phyloP scores from a whole-genome alignment of 2,888 invertebrate genomes.

The Phoenoteleia sp. region DNA sequence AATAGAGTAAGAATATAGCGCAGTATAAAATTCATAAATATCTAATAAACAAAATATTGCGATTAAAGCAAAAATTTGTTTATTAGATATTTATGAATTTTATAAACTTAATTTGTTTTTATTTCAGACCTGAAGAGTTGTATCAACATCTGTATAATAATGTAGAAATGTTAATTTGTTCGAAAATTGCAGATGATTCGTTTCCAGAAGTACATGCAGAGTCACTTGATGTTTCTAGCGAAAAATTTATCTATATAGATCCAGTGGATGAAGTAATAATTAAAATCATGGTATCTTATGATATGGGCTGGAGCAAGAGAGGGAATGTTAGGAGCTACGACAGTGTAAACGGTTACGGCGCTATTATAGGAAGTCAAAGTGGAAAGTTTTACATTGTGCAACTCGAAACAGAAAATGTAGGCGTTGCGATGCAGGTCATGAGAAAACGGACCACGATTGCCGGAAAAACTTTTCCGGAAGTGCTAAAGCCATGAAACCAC shows the following conservation, averaged over 20 bases:
- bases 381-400: constrained; percentile 75
- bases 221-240: no score
- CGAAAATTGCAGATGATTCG: no score
- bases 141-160: constrained; percentile 28
- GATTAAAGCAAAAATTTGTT: no score
- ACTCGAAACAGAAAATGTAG: constrained; percentile 75
- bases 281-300: constrained; percentile 76
- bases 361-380: constrained; percentile 75
- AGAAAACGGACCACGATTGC: constrained; percentile 76
- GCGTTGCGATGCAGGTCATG: constrained; percentile 69
- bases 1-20: no score
- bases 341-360: constrained; percentile 74
- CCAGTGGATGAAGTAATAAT: no score
- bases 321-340: constrained; percentile 73
- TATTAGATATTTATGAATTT: no score
- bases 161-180: not conserved
- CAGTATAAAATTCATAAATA: no score
- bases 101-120: no score
- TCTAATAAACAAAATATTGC: no score
- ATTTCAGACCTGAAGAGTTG: constrained; percentile 39
- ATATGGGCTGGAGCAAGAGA: constrained; percentile 77
- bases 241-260: not conserved
- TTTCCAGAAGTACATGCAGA: no score
- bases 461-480: constrained; percentile 77
- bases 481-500: constrained; percentile 79